phyloP scores from a whole-genome alignment of 2,888 invertebrate genomes.

The Oligia latruncula region DNA sequence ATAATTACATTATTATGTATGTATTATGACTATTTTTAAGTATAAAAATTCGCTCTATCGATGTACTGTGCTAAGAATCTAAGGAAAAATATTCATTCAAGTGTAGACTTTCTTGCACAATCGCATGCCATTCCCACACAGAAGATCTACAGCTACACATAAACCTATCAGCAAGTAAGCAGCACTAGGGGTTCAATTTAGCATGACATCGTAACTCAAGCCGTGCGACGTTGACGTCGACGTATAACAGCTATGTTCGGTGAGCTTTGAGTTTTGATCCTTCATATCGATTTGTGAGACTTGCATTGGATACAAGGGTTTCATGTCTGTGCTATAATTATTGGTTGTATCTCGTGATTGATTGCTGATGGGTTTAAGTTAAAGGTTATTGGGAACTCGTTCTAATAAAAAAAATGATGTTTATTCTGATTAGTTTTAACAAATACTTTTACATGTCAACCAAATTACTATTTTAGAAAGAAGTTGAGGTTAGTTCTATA shows the following conservation, averaged over 20 bases:
- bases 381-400: not conserved
- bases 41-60: not conserved
- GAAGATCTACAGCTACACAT: conserved; percentile 32
- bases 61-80: not conserved
- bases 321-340: conserved; percentile 16
- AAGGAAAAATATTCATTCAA: not conserved
- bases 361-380: not conserved
- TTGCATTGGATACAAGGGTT: conserved; percentile 22
- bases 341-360: conserved; percentile 1
- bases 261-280: conserved; percentile 67
- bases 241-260: conserved; percentile 61
- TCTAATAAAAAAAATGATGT: not conserved
- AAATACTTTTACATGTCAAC: not conserved
- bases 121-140: not conserved
- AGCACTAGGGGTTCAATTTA: conserved; percentile 66
- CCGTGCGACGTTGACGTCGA: conserved; percentile 55
- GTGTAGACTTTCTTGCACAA: not conserved
- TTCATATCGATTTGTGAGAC: conserved; percentile 50
- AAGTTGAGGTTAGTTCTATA: not conserved
- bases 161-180: conserved; percentile 51
- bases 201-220: conserved; percentile 71
- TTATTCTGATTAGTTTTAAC: not conserved
- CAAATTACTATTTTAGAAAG: not conserved
- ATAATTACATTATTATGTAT: too few relatives aligned
- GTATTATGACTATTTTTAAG: too few relatives aligned